phyloP scores from a whole-genome alignment of 2,113 vertebrate species.

The Bubalus kerabau region DNA sequence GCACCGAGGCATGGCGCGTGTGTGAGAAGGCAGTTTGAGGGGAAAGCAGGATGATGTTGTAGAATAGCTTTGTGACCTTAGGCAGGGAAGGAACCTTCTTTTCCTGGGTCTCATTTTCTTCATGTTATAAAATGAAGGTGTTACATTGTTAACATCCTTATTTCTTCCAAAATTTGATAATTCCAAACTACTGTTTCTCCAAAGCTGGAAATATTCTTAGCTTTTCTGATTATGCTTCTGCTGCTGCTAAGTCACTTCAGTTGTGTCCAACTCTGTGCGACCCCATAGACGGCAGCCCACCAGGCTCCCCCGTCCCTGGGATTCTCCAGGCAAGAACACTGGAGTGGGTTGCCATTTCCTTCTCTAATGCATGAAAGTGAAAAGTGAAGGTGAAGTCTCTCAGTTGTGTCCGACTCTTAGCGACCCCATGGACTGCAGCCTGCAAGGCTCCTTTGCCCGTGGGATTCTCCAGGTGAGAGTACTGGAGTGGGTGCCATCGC shows the following conservation, averaged over 20 bases:
- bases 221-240: not conserved
- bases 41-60: not conserved
- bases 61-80: not conserved
- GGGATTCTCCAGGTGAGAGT: not conserved
- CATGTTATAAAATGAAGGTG: not conserved
- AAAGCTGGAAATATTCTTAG: not conserved
- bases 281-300: too few species aligned
- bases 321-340: too few species aligned
- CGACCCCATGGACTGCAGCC: too few species aligned
- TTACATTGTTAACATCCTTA: not conserved
- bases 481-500: not conserved
- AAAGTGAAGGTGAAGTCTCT: not conserved
- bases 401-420: not conserved
- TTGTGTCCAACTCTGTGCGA: fast-evolving
- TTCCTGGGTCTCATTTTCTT: not conserved
- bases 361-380: not conserved
- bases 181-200: not conserved
- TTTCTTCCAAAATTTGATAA: not conserved
- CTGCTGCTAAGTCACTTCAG: not conserved
- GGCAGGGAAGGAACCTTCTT: not conserved
- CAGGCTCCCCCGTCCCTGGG: too few species aligned
- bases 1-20: not conserved
- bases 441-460: not conserved
- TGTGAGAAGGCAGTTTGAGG: not conserved
- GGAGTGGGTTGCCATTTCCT: not conserved